Evolutionary conservation across 2,797 vertebrate genomes (phyloP).

Genomic region (Garrulus glandarius): DNA sequence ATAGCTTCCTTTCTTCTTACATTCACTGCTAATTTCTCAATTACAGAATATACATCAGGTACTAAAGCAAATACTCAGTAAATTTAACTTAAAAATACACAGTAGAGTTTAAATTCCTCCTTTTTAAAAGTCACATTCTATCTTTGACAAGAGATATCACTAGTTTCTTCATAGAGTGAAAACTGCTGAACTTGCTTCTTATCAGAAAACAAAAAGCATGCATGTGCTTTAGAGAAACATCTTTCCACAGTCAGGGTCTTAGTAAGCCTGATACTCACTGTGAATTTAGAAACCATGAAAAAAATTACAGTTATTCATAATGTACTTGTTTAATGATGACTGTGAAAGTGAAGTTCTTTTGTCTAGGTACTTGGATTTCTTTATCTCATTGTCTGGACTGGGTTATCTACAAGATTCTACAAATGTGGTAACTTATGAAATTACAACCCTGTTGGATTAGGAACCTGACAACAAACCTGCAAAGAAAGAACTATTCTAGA

Average conservation of each 20-base stretch:
- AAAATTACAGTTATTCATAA: background rate
- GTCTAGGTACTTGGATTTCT: background rate
- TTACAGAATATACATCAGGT: conserved; percentile 25
- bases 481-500: background rate
- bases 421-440: background rate
- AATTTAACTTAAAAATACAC: background rate
- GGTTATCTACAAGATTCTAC: background rate
- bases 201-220: background rate
- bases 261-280: background rate
- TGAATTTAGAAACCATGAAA: background rate
- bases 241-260: background rate
- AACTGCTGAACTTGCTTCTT: background rate
- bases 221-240: background rate
- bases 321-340: background rate
- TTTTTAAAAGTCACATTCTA: background rate
- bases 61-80: background rate
- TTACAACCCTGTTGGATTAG: background rate
- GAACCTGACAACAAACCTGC: background rate
- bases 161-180: background rate
- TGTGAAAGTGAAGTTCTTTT: background rate
- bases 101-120: background rate
- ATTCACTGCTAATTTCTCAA: conserved; percentile 55
- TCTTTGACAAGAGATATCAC: background rate
- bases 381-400: background rate
- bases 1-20: conserved; percentile 59